A percentile compares a stretch with the other conserved stretches of the same genome.
These are phyloP conservation scores for Parotia lawesii DNA, from an alignment of 2,113 vertebrate genomes.

Conservation along the genomic window DNA sequence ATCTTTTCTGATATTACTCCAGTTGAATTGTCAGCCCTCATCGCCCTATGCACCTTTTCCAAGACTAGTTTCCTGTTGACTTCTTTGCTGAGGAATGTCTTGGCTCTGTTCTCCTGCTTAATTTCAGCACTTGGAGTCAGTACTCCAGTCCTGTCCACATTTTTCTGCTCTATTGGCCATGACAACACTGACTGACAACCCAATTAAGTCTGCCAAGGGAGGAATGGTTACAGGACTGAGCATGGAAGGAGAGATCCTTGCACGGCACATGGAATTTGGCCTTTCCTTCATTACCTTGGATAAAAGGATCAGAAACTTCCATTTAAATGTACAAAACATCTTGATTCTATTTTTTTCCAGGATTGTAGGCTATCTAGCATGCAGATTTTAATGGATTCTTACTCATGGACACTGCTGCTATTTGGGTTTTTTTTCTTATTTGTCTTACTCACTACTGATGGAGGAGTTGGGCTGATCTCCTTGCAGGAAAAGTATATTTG, in stretches of 20 bases:
- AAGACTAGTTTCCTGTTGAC: neutral
- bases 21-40: neutral
- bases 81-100: neutral
- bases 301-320: neutral
- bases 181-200: fast-evolving
- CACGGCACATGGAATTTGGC: neutral
- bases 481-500: neutral
- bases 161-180: neutral
- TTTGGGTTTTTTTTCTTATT: neutral
- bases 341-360: neutral
- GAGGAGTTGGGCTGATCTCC: neutral
- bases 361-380: neutral
- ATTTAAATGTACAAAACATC: neutral
- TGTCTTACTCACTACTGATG: neutral
- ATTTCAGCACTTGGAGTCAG: neutral
- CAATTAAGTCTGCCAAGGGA: neutral
- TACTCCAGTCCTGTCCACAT: neutral
- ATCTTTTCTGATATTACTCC: neutral
- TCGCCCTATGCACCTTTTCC: neutral
- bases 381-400: neutral
- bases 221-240: neutral
- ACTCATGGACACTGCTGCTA: neutral
- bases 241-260: neutral
- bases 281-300: neutral
- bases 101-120: neutral